Percentiles rank a stretch among this genome's conserved stretches.
Evolutionary conservation across 2,888 invertebrate species (phyloP).

Genomic region (Melinaea marsaeus): DNA sequence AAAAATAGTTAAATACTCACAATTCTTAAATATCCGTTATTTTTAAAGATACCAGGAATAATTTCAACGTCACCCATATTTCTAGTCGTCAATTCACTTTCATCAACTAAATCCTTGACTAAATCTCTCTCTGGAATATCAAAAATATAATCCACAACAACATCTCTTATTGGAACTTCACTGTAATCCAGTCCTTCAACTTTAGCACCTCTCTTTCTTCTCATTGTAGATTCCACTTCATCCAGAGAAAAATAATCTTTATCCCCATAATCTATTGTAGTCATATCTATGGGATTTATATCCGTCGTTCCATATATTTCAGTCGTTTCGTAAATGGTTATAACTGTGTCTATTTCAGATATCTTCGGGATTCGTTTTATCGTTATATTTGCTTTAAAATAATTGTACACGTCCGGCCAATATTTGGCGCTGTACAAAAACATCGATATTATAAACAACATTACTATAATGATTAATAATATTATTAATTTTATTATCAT

Average conservation of each 20-base stretch:
- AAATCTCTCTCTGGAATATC: slow-evolving; percentile 39
- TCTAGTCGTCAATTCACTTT: slow-evolving; percentile 47
- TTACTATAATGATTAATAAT: slow-evolving; percentile 54
- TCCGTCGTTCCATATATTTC: slow-evolving; percentile 34
- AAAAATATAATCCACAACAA: slow-evolving; percentile 54
- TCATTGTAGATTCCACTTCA: slow-evolving; percentile 39
- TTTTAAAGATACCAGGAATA: slow-evolving; percentile 29
- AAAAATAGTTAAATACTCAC: slow-evolving; percentile 22
- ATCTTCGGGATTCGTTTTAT: slow-evolving; percentile 63
- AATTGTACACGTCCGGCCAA: slow-evolving; percentile 67
- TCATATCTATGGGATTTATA: slow-evolving; percentile 35
- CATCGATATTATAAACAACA: slow-evolving; percentile 54
- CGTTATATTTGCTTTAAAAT: slow-evolving; percentile 64
- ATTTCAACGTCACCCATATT: slow-evolving; percentile 51
- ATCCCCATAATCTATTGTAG: slow-evolving; percentile 45
- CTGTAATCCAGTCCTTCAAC: slow-evolving; percentile 41
- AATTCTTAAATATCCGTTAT: slow-evolving; percentile 10
- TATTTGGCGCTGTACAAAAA: slow-evolving; percentile 59
- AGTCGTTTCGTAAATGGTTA: slow-evolving; percentile 46
- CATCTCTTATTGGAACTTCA: slow-evolving; percentile 40
- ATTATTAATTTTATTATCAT: slow-evolving; percentile 52
- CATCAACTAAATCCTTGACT: slow-evolving; percentile 49
- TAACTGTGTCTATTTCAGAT: slow-evolving; percentile 52
- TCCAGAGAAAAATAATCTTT: slow-evolving; percentile 42
- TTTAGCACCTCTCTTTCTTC: slow-evolving; percentile 36